Percentiles rank a stretch among this genome's conserved stretches.
Evolutionary conservation across 2,797 vertebrate species (phyloP).

Genomic region (Pseudochromis fuscus): DNA sequence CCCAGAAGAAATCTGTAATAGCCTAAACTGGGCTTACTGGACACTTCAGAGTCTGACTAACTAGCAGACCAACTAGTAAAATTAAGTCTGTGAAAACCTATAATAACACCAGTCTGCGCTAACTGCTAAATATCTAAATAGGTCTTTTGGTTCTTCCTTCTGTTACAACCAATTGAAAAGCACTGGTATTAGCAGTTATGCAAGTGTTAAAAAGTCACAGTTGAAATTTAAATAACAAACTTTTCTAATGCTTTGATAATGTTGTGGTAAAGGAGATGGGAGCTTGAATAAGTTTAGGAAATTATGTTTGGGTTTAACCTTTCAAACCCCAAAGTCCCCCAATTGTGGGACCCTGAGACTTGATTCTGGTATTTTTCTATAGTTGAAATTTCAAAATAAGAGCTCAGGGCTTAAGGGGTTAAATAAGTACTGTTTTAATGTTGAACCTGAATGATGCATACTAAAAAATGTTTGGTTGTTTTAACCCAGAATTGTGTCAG

Average conservation of each 20-base stretch:
- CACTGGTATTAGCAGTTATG: neutral
- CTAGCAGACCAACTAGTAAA: neutral
- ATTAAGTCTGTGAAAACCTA: neutral
- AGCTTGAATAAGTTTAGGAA: too few relatives aligned
- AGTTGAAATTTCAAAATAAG: too few relatives aligned
- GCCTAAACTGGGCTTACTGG: slow-evolving; percentile 4
- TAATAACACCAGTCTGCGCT: neutral
- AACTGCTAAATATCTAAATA: neutral
- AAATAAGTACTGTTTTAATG: too few relatives aligned
- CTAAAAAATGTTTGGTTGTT: too few relatives aligned
- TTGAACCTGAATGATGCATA: too few relatives aligned
- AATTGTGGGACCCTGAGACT: too few relatives aligned
- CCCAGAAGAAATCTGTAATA: neutral
- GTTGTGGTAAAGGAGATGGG: neutral
- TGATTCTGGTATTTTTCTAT: too few relatives aligned
- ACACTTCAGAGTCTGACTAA: slow-evolving; percentile 1
- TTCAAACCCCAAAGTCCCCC: too few relatives aligned
- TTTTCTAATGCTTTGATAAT: too few relatives aligned
- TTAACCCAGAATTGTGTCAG: too few relatives aligned
- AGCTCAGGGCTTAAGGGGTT: too few relatives aligned
- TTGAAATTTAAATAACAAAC: neutral
- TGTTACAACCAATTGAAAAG: neutral
- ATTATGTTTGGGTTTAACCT: too few relatives aligned
- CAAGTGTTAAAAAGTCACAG: neutral
- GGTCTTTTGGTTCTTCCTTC: slow-evolving; percentile 4